Percentiles rank a stretch among this genome's conserved stretches.
Conservation (phyloP, 2,113 vertebrate species). For the Mastomys coucha region DNA sequence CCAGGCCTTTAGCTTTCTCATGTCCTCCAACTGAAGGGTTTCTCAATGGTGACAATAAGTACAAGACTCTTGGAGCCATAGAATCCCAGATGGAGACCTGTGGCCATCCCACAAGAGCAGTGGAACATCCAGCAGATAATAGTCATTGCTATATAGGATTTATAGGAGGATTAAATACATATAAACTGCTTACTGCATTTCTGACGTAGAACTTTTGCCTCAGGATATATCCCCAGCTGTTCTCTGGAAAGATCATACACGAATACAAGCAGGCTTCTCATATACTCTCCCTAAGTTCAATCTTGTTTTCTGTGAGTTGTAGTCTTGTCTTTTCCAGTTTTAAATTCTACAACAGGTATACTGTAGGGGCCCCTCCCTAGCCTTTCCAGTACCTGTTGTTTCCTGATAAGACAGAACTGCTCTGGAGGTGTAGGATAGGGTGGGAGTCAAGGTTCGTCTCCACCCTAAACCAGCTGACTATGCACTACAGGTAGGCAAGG, state of each 20-base stretch:
- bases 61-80: not conserved
- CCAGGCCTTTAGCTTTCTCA: not conserved
- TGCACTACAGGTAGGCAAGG: not conserved
- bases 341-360: conserved; percentile 15
- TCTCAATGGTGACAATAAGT: not conserved
- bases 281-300: not conserved
- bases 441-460: not conserved
- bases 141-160: not conserved
- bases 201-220: not conserved
- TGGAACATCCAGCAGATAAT: not conserved
- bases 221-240: not conserved
- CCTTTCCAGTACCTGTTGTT: not conserved
- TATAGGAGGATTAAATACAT: not conserved
- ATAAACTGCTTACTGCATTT: not conserved
- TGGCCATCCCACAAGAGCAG: not conserved
- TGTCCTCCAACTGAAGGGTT: not conserved
- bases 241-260: not conserved
- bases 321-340: conserved; percentile 1
- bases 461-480: not conserved
- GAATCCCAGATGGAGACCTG: not conserved
- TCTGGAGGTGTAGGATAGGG: not conserved
- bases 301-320: not conserved
- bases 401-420: conserved; percentile 7
- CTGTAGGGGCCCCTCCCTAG: not conserved
- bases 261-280: not conserved